phyloP scores from a whole-genome alignment of 2,888 invertebrate genomes.

The Cantharis rufa region DNA sequence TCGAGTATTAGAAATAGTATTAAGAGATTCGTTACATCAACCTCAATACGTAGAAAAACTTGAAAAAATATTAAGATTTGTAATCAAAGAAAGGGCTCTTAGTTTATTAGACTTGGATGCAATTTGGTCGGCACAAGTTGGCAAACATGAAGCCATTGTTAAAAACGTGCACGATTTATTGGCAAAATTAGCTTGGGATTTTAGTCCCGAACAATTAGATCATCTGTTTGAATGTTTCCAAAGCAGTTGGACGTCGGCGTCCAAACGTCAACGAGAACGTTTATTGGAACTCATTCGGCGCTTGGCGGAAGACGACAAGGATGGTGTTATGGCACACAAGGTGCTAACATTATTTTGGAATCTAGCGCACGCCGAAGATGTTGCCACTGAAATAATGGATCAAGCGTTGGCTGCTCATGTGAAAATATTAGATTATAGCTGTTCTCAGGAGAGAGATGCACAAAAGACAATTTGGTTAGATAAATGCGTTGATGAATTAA shows the following conservation, averaged over 20 bases:
- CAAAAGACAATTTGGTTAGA: constrained; percentile 96
- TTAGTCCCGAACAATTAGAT: constrained; percentile 95
- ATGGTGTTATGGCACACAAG: constrained; percentile 98
- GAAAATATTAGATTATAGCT: constrained; percentile 96
- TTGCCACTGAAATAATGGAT: constrained; percentile 96
- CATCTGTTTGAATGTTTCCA: constrained; percentile 97
- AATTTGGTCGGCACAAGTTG: constrained; percentile 96
- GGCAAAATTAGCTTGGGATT: constrained; percentile 97
- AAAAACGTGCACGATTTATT: constrained; percentile 96
- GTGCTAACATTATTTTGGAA: constrained; percentile 95
- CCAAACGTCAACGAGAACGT: constrained; percentile 94
- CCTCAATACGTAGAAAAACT: constrained; percentile 97
- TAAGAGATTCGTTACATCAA: constrained; percentile 94
- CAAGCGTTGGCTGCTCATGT: constrained; percentile 94
- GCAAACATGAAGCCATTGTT: constrained; percentile 97
- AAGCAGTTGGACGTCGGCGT: constrained; percentile 91
- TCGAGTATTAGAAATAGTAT: constrained; percentile 90
- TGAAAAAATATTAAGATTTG: constrained; percentile 95
- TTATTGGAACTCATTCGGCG: constrained; percentile 91
- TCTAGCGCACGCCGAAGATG: constrained; percentile 93
- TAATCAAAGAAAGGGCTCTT: constrained; percentile 90
- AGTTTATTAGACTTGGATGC: constrained; percentile 91
- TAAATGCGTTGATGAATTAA: constrained; percentile 92
- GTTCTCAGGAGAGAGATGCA: constrained; percentile 94
- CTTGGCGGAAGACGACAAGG: constrained; percentile 97